phyloP scores from a whole-genome alignment of 2,888 invertebrate species.

The Cataglyphis rosenhaueri region DNA sequence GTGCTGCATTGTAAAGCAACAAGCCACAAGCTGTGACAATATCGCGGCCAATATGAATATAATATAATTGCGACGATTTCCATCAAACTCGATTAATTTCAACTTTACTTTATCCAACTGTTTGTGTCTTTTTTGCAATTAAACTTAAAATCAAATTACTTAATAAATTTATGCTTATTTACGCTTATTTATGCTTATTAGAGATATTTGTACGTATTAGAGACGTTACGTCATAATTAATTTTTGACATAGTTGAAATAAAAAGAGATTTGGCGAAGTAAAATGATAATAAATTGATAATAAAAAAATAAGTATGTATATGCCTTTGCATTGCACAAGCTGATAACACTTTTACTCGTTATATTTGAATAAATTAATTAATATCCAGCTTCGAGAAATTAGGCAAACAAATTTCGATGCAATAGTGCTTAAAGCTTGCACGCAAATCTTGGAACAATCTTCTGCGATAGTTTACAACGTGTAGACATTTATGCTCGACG shows the following conservation, averaged over 20 bases:
- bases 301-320: neutral
- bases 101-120: conserved; percentile 13
- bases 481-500: conserved; percentile 2
- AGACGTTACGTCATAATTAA: neutral
- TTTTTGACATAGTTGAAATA: neutral
- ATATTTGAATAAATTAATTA: conserved; percentile 57
- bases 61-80: neutral
- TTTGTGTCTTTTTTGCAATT: neutral
- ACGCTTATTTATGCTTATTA: neutral
- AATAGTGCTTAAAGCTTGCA: conserved; percentile 41
- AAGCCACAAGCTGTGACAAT: conserved; percentile 30
- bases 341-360: conserved; percentile 51
- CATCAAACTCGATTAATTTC: conserved; percentile 9
- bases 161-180: conserved; percentile 8
- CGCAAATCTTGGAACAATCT: conserved; percentile 44
- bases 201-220: neutral
- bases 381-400: conserved; percentile 50
- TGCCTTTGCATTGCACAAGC: conserved; percentile 20
- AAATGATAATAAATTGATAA: neutral
- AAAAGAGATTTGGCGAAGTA: neutral
- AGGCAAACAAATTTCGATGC: conserved; percentile 27
- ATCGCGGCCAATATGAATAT: neutral
- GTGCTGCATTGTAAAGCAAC: conserved; percentile 16
- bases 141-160: neutral
- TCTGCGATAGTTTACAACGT: conserved; percentile 44